Conservation (phyloP, 2,888 invertebrate species). For the Calliphora vomitoria region DNA sequence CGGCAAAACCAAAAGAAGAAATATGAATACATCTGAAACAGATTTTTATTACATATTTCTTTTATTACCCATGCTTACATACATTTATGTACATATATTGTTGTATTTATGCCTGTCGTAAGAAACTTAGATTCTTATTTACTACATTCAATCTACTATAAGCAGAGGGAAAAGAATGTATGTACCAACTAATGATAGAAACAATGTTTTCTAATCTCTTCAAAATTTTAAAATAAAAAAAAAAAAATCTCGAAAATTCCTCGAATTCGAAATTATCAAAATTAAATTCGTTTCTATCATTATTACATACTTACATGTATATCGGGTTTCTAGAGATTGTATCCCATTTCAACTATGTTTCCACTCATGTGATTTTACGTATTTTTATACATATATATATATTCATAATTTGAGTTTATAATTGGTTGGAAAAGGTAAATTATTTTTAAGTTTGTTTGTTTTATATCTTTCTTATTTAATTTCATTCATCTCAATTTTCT, state of each 20-base stretch:
- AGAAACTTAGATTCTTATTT: slow-evolving; percentile 14
- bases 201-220: slow-evolving; percentile 6
- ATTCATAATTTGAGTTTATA: slow-evolving; percentile 14
- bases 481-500: slow-evolving; percentile 71
- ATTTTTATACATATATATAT: slow-evolving; percentile 18
- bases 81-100: slow-evolving; percentile 30
- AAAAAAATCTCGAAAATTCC: not conserved
- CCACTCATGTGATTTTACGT: slow-evolving; percentile 1
- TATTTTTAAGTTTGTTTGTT: slow-evolving; percentile 54
- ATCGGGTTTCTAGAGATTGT: slow-evolving; percentile 3
- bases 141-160: not conserved
- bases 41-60: slow-evolving; percentile 13
- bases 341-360: not conserved
- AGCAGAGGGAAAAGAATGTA: not conserved
- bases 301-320: slow-evolving; percentile 19
- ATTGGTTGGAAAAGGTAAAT: slow-evolving; percentile 58
- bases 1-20: slow-evolving; percentile 77
- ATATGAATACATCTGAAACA: slow-evolving; percentile 39
- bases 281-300: slow-evolving; percentile 1
- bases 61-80: slow-evolving; percentile 15
- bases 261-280: not conserved
- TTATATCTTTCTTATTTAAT: slow-evolving; percentile 61
- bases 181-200: not conserved
- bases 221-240: not conserved
- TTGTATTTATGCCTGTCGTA: slow-evolving; percentile 55